Conservation (phyloP, 1,140 invertebrate species). For the Marisa cornuarietis region DNA sequence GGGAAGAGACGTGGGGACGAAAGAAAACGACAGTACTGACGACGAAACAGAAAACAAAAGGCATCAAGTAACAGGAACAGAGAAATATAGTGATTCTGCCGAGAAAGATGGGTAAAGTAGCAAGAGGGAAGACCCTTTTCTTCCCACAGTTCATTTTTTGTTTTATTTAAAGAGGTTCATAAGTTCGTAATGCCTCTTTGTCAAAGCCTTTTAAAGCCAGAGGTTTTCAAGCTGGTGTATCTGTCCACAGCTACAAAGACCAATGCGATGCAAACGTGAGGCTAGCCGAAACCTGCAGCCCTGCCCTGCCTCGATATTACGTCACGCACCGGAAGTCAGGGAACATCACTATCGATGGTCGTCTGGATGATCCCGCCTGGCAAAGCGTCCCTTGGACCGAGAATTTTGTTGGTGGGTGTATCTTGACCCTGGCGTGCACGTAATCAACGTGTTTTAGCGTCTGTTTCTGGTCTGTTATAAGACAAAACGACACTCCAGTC, state of each 20-base stretch:
- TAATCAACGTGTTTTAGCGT: too few relatives aligned
- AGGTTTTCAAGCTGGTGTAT: neutral
- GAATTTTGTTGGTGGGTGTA: conserved; percentile 38
- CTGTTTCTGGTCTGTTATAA: too few relatives aligned
- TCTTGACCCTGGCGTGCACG: too few relatives aligned
- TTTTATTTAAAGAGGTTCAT: neutral
- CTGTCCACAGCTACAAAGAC: conserved; percentile 16
- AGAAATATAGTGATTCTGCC: too few relatives aligned
- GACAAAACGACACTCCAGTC: too few relatives aligned
- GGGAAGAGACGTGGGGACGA: too few relatives aligned
- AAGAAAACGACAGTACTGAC: too few relatives aligned
- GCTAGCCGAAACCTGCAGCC: conserved; percentile 20
- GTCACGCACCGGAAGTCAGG: conserved; percentile 37
- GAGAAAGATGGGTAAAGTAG: too few relatives aligned
- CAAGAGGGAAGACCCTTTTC: neutral
- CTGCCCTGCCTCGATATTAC: conserved; percentile 35
- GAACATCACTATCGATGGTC: conserved; percentile 38
- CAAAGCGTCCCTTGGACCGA: conserved; percentile 39
- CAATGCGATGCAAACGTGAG: conserved; percentile 11
- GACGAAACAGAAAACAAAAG: too few relatives aligned
- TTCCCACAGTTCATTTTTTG: neutral
- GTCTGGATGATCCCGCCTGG: conserved; percentile 43
- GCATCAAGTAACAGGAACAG: too few relatives aligned
- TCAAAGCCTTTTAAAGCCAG: neutral
- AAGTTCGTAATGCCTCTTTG: too few relatives aligned